phyloP scores from a whole-genome alignment of 1,140 invertebrate genomes.

The Leptestheria dahalacensis region DNA sequence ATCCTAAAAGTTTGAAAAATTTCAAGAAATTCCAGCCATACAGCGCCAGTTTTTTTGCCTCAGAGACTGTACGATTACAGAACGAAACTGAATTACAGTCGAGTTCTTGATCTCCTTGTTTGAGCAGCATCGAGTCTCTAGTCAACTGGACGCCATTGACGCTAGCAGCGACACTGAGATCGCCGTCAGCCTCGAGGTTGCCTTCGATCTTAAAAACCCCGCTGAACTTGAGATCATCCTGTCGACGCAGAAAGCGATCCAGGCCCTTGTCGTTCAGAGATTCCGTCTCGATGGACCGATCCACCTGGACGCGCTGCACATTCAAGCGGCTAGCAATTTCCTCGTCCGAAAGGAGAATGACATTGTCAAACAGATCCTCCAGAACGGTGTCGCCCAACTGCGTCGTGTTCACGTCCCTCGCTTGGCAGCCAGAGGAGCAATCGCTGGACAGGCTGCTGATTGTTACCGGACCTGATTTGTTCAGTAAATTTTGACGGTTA shows the following conservation, averaged over 20 bases:
- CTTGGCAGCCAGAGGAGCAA: not conserved
- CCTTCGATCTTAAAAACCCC: not conserved
- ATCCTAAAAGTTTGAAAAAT: not conserved
- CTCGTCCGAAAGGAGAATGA: not conserved
- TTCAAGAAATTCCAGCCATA: not conserved
- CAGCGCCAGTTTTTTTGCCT: not conserved
- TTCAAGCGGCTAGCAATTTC: not conserved
- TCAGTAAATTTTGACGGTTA: not conserved
- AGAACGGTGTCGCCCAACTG: not conserved
- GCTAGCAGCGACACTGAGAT: not conserved
- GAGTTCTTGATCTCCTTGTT: constrained; percentile 7
- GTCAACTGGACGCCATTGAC: not conserved
- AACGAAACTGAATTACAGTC: constrained; percentile 5
- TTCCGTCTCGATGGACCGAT: not conserved
- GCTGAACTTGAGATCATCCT: not conserved
- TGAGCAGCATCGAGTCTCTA: not conserved
- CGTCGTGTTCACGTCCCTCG: not conserved
- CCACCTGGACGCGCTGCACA: not conserved
- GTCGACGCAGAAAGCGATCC: not conserved
- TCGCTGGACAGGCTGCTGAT: not conserved
- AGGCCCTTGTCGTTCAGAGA: not conserved
- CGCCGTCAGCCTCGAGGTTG: not conserved
- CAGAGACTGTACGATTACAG: too few species aligned
- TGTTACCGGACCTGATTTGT: not conserved
- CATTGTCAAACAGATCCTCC: not conserved